Percentiles rank a stretch among this genome's conserved stretches.
Conservation (phyloP, 2,888 invertebrate species). For the Heliconius cydno region DNA sequence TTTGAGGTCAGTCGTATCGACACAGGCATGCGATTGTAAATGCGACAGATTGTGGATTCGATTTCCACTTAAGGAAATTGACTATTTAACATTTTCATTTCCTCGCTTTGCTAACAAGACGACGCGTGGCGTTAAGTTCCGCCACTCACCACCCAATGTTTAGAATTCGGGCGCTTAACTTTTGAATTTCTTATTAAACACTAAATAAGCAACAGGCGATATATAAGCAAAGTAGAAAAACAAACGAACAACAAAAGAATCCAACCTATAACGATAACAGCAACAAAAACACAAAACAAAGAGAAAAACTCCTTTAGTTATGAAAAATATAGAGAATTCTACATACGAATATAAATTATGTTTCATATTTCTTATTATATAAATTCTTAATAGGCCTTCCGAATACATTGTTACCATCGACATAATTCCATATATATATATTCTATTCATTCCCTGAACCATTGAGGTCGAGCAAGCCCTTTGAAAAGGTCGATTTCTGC, state of each 20-base stretch:
- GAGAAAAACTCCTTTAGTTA: no score
- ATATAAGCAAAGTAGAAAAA: background rate
- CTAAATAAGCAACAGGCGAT: no score
- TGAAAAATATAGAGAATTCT: background rate
- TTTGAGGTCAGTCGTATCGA: no score
- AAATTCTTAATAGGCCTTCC: slow-evolving; percentile 3
- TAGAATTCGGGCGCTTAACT: no score
- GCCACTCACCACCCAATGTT: no score
- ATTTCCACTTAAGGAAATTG: no score
- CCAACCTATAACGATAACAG: background rate
- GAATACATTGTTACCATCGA: slow-evolving; percentile 22
- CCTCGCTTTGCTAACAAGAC: no score
- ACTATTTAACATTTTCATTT: no score
- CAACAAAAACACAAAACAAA: background rate
- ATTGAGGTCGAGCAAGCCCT: slow-evolving; percentile 22
- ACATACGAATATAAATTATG: background rate
- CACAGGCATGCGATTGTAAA: no score
- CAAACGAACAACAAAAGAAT: background rate
- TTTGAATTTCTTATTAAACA: no score
- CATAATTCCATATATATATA: slow-evolving; percentile 8
- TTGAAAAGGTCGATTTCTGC: slow-evolving; percentile 19
- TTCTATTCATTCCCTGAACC: slow-evolving; percentile 23
- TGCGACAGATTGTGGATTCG: no score
- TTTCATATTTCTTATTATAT: background rate
- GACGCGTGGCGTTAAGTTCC: no score